phyloP scores from a whole-genome alignment of 2,888 invertebrate species.

The Pseudoips prasinana region DNA sequence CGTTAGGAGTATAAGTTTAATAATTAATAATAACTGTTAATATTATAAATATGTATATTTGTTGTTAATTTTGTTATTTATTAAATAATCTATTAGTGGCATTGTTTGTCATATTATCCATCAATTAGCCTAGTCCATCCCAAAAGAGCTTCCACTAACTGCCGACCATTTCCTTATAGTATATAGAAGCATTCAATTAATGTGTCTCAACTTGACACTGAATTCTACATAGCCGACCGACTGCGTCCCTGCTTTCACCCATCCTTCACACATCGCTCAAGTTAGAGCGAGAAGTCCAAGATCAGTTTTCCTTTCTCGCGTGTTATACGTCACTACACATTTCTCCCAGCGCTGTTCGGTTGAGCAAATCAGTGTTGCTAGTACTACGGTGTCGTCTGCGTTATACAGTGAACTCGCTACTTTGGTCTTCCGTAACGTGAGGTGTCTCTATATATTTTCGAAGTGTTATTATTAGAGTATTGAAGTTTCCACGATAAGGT shows the following conservation, averaged over 20 bases:
- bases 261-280: constrained; percentile 46
- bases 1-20: too few species aligned
- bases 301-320: constrained; percentile 73
- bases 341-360: constrained; percentile 62
- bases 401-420: constrained; percentile 40
- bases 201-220: constrained; percentile 62
- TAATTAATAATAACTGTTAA: too few species aligned
- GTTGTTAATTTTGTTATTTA: too few species aligned
- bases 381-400: constrained; percentile 63
- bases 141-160: constrained; percentile 24
- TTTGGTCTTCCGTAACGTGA: constrained; percentile 55
- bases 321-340: constrained; percentile 70
- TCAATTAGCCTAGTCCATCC: constrained; percentile 18
- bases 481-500: constrained; percentile 46
- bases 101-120: too few species aligned
- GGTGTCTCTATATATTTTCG: constrained; percentile 46
- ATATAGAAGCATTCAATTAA: constrained; percentile 29
- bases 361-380: constrained; percentile 66
- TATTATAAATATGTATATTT: too few species aligned
- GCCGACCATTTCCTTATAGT: constrained; percentile 24
- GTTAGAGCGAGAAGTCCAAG: constrained; percentile 55
- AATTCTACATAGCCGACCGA: constrained; percentile 73
- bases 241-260: constrained; percentile 59
- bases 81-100: too few species aligned
- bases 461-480: constrained; percentile 26